These are phyloP conservation scores for Brachypalpus laphriformis DNA, from an alignment of 2,888 invertebrate genomes.

Conservation along the genomic window DNA sequence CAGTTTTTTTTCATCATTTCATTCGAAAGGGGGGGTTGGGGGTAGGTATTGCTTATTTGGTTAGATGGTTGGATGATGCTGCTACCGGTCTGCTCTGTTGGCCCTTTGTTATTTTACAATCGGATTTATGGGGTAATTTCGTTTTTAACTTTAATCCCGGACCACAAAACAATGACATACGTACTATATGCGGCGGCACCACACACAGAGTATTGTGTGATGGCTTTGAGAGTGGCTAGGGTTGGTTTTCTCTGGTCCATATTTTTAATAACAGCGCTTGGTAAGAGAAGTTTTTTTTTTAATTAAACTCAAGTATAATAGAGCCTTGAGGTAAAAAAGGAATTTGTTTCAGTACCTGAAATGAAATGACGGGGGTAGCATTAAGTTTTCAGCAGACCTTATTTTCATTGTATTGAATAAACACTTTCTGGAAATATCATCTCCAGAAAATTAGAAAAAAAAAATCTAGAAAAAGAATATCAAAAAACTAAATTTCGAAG, in stretches of 20 bases:
- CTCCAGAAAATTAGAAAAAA: too few relatives aligned
- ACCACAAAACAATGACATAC: slow-evolving; percentile 68
- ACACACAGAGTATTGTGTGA: slow-evolving; percentile 2
- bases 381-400: background rate
- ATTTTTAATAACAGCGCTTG: slow-evolving; percentile 23
- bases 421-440: too few relatives aligned
- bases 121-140: slow-evolving; percentile 74
- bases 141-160: slow-evolving; percentile 70
- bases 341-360: background rate
- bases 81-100: slow-evolving; percentile 44
- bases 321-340: background rate
- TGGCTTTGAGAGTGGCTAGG: background rate
- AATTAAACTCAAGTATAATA: slow-evolving; percentile 13
- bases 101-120: slow-evolving; percentile 72
- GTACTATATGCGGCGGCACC: slow-evolving; percentile 11
- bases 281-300: background rate
- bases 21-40: slow-evolving; percentile 1
- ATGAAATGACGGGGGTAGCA: background rate
- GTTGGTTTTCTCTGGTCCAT: background rate
- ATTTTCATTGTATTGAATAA: background rate
- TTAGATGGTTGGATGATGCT: slow-evolving; percentile 63
- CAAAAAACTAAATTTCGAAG: too few relatives aligned
- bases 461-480: too few relatives aligned
- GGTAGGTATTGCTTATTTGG: slow-evolving; percentile 58
- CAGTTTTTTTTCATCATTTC: slow-evolving; percentile 46